Percentiles rank a stretch among this genome's conserved stretches.
These are phyloP conservation scores for Drosophila leontia DNA, from an alignment of 1,140 invertebrate species.

Conservation along the genomic window DNA sequence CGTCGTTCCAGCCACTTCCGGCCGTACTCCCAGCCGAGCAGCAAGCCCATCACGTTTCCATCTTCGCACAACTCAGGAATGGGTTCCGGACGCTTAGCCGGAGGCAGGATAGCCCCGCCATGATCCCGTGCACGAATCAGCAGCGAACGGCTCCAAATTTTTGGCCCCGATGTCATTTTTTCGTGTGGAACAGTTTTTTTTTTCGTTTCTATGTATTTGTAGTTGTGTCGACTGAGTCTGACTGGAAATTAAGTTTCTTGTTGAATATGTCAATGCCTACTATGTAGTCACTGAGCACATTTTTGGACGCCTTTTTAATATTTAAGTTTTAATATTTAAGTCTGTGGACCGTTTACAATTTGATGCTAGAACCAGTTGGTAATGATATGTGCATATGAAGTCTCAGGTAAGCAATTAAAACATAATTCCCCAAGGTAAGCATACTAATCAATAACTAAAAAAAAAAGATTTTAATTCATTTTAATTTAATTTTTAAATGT, in stretches of 20 bases:
- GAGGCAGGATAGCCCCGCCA: slow-evolving; percentile 19
- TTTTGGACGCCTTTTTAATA: no score
- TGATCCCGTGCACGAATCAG: slow-evolving; percentile 8
- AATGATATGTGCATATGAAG: no score
- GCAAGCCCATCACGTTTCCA: slow-evolving; percentile 13
- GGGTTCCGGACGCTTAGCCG: slow-evolving; percentile 8
- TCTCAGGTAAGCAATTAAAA: no score
- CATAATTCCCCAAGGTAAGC: no score
- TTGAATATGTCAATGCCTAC: neutral
- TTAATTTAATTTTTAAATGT: neutral
- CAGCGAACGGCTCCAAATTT: slow-evolving; percentile 19
- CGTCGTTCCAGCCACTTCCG: slow-evolving; percentile 36
- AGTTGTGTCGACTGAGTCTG: neutral
- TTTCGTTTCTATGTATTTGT: neutral
- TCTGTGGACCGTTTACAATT: no score
- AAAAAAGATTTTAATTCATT: neutral
- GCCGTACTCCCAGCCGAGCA: slow-evolving; percentile 48
- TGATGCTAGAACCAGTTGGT: no score
- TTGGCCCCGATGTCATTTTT: neutral
- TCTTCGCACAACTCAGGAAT: slow-evolving; percentile 24
- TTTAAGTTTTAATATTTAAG: no score
- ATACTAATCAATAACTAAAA: neutral
- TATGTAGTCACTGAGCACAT: no score
- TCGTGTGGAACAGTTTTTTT: neutral
- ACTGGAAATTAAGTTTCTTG: neutral